These are phyloP conservation scores for Drosophila ficusphila DNA, from an alignment of 1,140 invertebrate species.

Conservation along the genomic window DNA sequence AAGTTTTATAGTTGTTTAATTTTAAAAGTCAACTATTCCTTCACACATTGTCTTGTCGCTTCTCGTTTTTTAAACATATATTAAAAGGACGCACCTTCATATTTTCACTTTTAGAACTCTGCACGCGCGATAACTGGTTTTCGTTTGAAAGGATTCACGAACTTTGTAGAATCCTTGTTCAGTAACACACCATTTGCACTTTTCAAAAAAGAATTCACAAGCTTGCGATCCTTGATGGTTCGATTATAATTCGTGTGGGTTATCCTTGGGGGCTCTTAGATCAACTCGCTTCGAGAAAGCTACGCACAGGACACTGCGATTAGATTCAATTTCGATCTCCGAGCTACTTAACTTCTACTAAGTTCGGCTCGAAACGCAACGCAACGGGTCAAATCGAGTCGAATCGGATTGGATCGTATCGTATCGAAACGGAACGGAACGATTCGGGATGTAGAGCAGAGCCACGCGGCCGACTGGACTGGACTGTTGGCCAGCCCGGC, in stretches of 20 bases:
- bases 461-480: constrained; percentile 61
- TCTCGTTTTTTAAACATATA: background rate
- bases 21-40: too few species aligned
- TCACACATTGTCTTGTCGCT: too few species aligned
- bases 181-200: constrained; percentile 48
- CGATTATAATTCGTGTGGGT: background rate
- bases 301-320: background rate
- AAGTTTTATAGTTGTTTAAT: too few species aligned
- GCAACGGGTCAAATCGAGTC: constrained; percentile 10
- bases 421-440: constrained; percentile 35
- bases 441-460: constrained; percentile 78
- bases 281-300: background rate
- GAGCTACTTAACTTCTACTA: constrained; percentile 1
- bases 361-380: background rate
- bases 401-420: constrained; percentile 7
- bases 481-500: constrained; percentile 84
- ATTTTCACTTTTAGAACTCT: constrained; percentile 33
- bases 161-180: constrained; percentile 11
- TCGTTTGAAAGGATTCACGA: constrained; percentile 7
- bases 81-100: constrained; percentile 71
- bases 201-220: constrained; percentile 45
- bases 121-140: constrained; percentile 2
- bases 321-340: background rate
- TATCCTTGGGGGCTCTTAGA: constrained; percentile 19
- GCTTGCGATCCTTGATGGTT: constrained; percentile 10